phyloP scores from a whole-genome alignment of 2,797 vertebrate species.

The Bucorvus abyssinicus region DNA sequence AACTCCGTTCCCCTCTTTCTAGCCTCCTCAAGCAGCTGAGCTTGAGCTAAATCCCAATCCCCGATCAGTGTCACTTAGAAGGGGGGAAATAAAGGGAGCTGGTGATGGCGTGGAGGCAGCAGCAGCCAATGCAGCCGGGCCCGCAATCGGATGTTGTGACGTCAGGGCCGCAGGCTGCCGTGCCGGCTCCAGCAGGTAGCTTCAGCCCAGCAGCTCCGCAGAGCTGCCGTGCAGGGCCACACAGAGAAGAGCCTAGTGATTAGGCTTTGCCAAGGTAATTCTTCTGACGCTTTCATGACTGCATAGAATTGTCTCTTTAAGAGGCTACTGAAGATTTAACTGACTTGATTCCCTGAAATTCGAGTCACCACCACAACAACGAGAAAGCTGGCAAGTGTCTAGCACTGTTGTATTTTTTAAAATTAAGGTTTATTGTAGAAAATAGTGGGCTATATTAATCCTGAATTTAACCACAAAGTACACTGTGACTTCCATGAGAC shows the following conservation, averaged over 20 bases:
- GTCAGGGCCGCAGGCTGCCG: conserved; percentile 24
- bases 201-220: conserved; percentile 19
- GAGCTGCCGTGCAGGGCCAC: conserved; percentile 11
- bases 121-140: conserved; percentile 76
- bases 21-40: conserved; percentile 41
- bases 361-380: not conserved
- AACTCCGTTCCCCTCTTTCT: conserved; percentile 28
- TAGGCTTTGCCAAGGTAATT: not conserved
- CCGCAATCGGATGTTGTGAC: conserved; percentile 56
- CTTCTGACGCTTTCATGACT: not conserved
- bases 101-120: conserved; percentile 78
- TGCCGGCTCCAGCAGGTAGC: conserved; percentile 60
- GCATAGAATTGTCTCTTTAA: not conserved
- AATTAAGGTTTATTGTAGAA: not conserved
- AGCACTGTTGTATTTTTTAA: not conserved
- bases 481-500: not conserved
- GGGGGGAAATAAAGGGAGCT: conserved; percentile 45
- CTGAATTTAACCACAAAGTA: not conserved
- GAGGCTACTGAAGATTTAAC: not conserved
- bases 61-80: conserved; percentile 68
- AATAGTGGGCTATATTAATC: not conserved
- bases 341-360: not conserved
- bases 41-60: conserved; percentile 76
- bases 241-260: not conserved
- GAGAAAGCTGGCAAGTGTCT: not conserved